Evolutionary conservation across 64 coral and sea anemone genomes (phyloP).

Genomic region (Montipora cactus): DNA sequence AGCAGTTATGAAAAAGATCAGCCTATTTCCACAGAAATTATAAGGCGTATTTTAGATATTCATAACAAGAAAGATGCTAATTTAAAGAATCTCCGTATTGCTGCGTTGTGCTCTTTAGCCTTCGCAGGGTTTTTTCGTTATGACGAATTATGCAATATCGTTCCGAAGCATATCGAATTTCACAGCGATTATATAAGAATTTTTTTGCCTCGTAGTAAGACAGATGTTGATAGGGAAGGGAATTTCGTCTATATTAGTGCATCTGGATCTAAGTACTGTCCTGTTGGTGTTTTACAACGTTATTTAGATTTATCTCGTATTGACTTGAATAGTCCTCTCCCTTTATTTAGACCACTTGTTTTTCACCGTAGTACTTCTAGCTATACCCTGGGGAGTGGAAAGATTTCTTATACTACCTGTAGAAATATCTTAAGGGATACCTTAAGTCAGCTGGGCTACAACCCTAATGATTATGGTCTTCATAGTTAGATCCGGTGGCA

Average conservation of each 20-base stretch:
- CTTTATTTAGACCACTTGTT: background rate
- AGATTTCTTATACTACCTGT: slow-evolving; percentile 50
- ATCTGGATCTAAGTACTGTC: slow-evolving; percentile 9
- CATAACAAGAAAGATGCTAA: background rate
- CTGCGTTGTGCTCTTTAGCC: slow-evolving; percentile 46
- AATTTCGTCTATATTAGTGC: slow-evolving; percentile 34
- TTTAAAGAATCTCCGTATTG: slow-evolving; percentile 36
- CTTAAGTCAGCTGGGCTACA: slow-evolving; percentile 49
- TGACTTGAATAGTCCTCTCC: slow-evolving; percentile 26
- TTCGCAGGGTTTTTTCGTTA: slow-evolving; percentile 33
- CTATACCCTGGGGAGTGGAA: background rate
- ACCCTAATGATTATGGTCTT: slow-evolving; percentile 43
- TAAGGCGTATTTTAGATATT: slow-evolving; percentile 28
- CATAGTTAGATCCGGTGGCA: slow-evolving; percentile 54
- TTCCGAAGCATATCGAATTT: slow-evolving; percentile 17
- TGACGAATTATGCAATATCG: slow-evolving; percentile 24
- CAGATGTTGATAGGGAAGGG: slow-evolving; percentile 63
- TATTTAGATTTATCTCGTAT: slow-evolving; percentile 24
- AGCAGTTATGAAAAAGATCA: slow-evolving; percentile 27
- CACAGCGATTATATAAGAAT: slow-evolving; percentile 33
- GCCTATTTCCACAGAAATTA: slow-evolving; percentile 24
- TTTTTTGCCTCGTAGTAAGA: slow-evolving; percentile 38
- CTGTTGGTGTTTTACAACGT: slow-evolving; percentile 28
- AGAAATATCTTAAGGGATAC: slow-evolving; percentile 74
- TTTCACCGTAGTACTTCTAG: background rate